Evolutionary conservation across 2,113 vertebrate species (phyloP), one percentile per base, ranked within the genome.

Genomic region (Pavo muticus): DNA sequence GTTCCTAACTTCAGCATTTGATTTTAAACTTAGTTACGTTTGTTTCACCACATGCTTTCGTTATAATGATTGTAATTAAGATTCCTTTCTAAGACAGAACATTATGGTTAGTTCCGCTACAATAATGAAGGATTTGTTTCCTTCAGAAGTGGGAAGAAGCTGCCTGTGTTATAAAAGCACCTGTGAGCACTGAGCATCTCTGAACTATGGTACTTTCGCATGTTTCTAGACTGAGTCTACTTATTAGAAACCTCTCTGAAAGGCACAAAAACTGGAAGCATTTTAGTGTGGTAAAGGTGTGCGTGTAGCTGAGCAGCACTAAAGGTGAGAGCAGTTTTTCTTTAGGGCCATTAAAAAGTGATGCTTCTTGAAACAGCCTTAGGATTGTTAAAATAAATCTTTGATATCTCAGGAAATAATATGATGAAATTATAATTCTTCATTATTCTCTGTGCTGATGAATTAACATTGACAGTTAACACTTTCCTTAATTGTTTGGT

Each of bases 1-100:
- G 83, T 93, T 84, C 64, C 40, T 86, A 52, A 77, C 50, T 94
- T 25, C 17, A 90, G 29, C 44, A 11, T 57, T 95, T 90, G 50
- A 8, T 80, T 95, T 94, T 35, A 87, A 91, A 87, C 30, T n/a
- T 50, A 61, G 25, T 69, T 81, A 69, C 1, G 1, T 57, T 85
- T 90, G 37, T 91, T 94, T 90, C 27, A 69, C 48, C 45, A 48
- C 40, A 44, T 64, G 21, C n/a, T 87, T 11, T 77, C 7, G 15
- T 65, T 81, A 35, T n/a, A 68, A 20, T 35, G 18, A 9, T 40
- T 79, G 18, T 32, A 42, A 50, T 65, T 50, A 35, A 35, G 40
- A 24, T 77, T 37, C 3, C 14, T 77, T 65, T 63, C 54, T 15
- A 17, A 71, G 84, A 12, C 30, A 57, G 40, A 57, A 48, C 48